A percentile compares a stretch with the other conserved stretches of the same genome.
phyloP scores from a whole-genome alignment of 92 coral and sea anemone genomes.

The Phenganax stokvisi region DNA sequence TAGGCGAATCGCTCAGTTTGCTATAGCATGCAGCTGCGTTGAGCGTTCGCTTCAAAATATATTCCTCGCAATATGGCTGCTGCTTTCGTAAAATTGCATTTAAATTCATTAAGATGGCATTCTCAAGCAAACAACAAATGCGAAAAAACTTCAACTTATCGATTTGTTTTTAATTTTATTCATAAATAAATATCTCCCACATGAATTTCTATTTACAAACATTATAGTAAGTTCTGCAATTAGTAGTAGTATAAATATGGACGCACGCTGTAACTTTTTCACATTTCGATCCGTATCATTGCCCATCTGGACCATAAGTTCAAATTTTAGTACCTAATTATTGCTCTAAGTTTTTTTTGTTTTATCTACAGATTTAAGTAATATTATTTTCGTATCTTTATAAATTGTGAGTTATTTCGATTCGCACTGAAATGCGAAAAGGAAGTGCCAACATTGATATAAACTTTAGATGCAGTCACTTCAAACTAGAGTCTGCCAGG shows the following conservation, averaged over 20 bases:
- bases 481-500: no score
- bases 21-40: background rate
- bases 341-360: background rate
- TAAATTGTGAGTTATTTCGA: no score
- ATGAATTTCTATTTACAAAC: constrained; percentile 18
- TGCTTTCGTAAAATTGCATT: constrained; percentile 2
- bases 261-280: background rate
- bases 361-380: background rate
- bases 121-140: background rate
- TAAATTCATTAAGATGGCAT: background rate
- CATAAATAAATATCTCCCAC: background rate
- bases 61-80: constrained; percentile 1
- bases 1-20: constrained; percentile 17
- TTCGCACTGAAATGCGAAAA: no score
- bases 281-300: no score
- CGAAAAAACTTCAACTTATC: background rate
- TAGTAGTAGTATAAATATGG: background rate
- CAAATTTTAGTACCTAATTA: constrained; percentile 4
- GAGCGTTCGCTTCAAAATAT: background rate
- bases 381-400: no score
- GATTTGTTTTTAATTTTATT: background rate
- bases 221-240: background rate
- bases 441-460: no score
- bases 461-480: no score
- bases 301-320: background rate